A percentile compares a stretch with the other conserved stretches of the same genome.
These are phyloP conservation scores for Thereva nobilitata DNA, from an alignment of 2,888 invertebrate species.

Conservation along the genomic window DNA sequence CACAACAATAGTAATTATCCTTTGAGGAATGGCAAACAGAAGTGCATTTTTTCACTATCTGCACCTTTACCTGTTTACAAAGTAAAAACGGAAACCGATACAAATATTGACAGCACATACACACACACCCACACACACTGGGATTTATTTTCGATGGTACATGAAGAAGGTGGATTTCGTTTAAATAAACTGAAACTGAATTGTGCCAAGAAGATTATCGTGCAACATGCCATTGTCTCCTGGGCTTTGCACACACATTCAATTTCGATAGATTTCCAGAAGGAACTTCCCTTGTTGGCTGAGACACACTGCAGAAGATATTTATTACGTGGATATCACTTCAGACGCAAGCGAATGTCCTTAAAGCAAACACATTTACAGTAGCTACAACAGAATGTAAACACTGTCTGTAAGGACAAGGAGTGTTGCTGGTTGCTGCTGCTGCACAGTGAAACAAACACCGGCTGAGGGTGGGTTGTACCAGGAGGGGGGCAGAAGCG, in stretches of 20 bases:
- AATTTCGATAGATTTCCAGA: slow-evolving; percentile 32
- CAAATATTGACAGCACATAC: no score
- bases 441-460: no score
- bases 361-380: slow-evolving; percentile 32
- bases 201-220: neutral
- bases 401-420: slow-evolving; percentile 12
- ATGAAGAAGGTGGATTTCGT: no score
- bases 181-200: no score
- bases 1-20: no score
- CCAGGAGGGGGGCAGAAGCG: neutral
- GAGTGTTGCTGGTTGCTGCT: neutral
- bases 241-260: slow-evolving; percentile 21
- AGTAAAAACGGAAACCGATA: no score
- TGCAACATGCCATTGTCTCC: slow-evolving; percentile 32
- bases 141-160: no score
- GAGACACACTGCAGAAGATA: slow-evolving; percentile 17
- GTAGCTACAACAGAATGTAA: slow-evolving; percentile 31
- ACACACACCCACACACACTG: no score
- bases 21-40: no score
- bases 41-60: no score
- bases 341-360: slow-evolving; percentile 31
- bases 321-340: slow-evolving; percentile 32
- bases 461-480: neutral
- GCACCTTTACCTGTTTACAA: no score
- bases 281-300: slow-evolving; percentile 5